Evolutionary conservation across 2,113 vertebrate species (phyloP), one percentile per base, ranked within the genome.

Genomic region (Silurus asotus): DNA sequence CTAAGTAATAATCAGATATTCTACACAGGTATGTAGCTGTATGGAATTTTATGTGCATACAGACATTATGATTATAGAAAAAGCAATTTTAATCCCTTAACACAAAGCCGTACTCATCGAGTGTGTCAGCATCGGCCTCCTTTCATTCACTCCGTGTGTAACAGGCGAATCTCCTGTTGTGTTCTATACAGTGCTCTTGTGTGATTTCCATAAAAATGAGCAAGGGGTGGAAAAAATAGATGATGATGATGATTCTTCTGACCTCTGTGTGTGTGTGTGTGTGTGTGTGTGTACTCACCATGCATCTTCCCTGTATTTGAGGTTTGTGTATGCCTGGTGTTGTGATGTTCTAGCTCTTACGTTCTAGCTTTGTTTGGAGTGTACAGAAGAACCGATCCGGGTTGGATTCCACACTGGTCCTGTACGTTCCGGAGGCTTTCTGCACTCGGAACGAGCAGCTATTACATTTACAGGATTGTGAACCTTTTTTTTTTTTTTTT

Each of bases 311-410:
- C 92, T 84, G 87, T 93, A 95, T 95, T 84, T 94, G 94, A 96
- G 96, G 96, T 97, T 96, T 94, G 95, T 97, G 96, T 97, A 96
- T 97, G 96, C 97, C 97, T 96, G 97, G 94, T 98, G 97, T 99
- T 96, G 97, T 98, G 97, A 94, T 97, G 96, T 99, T 97, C 96
- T 97, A 94, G 96, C 96, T 37, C 37, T 98, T 97, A 97, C 96
- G 74, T 77, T 77, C 74, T 78, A 79, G 76, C 76, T 58, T 80
- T 96, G 92, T 95, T 94, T 93, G 92, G 94, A 95, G 97, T 99
- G 97, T 99, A 98, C 97, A 98, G 97, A 96, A 96, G 95, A 97
- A 93, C 95, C 95, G 95, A 95, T 95, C 9, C 19, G 94, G 86
- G 90, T 91, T 88, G 88, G 89, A 92, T 94, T 93, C 94, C 95